Conservation (phyloP, 1,140 invertebrate species). For the Akabosia matsudoensis region DNA sequence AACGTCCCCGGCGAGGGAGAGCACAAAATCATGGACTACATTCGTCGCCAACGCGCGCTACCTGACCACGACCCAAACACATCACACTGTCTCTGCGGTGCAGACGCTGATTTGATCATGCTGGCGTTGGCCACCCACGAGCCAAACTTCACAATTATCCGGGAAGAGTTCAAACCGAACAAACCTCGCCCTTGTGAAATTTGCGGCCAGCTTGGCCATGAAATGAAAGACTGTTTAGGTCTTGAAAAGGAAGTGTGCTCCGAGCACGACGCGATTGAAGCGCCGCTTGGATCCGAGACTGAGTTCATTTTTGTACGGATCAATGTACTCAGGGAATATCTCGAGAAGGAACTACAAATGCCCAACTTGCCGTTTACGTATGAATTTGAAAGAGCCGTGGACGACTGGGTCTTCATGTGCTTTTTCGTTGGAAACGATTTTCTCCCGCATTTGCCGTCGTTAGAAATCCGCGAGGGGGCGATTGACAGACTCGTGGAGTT, state of each 20-base stretch:
- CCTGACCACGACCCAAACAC: conserved; percentile 97
- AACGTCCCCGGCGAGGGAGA: conserved; percentile 98
- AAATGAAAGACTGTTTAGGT: conserved; percentile 92
- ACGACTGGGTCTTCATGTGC: conserved; percentile 99
- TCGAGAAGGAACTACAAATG: conserved; percentile 87
- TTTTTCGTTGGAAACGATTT: conserved; percentile 99
- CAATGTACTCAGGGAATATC: conserved; percentile 89
- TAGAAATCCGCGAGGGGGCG: conserved; percentile 97
- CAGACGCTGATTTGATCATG: conserved; percentile 99
- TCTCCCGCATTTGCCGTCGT: conserved; percentile 93
- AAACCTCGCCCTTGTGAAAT: conserved; percentile 93
- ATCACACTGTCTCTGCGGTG: conserved; percentile 94
- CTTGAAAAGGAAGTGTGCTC: conserved; percentile 54
- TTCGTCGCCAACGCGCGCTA: conserved; percentile 89
- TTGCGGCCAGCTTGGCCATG: conserved; percentile 91
- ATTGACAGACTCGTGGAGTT: conserved; percentile 90
- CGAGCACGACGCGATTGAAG: conserved; percentile 55
- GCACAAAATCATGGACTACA: conserved; percentile 99
- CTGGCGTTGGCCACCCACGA: conserved; percentile 97
- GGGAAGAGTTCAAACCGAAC: conserved; percentile 98
- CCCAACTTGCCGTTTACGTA: conserved; percentile 88
- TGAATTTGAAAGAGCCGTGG: conserved; percentile 83
- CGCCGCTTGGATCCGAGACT: conserved; percentile 64
- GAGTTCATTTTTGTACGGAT: conserved; percentile 88
- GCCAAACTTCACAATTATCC: conserved; percentile 94